Evolutionary conservation across 1,140 invertebrate genomes (phyloP).

Genomic region (Lepidurus apus): DNA sequence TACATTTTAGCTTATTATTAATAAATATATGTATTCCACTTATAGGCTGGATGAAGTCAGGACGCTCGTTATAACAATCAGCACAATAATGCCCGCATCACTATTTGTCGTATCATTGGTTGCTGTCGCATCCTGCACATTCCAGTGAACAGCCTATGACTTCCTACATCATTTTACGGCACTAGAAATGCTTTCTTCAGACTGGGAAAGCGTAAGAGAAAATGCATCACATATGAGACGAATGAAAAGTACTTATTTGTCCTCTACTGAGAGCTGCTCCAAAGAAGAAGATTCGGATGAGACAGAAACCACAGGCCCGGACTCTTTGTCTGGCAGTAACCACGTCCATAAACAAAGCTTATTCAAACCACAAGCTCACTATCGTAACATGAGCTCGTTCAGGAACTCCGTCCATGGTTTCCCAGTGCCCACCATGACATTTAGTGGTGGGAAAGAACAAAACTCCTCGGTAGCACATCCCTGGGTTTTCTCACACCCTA

Average conservation of each 20-base stretch:
- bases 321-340: background rate
- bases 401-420: slow-evolving; percentile 6
- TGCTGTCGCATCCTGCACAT: background rate
- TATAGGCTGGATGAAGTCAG: too few relatives aligned
- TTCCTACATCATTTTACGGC: background rate
- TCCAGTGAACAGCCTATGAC: background rate
- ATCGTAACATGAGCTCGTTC: background rate
- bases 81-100: too few relatives aligned
- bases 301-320: background rate
- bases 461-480: background rate
- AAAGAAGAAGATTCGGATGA: slow-evolving; percentile 22
- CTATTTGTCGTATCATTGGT: background rate
- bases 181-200: background rate
- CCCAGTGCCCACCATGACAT: background rate
- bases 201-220: background rate
- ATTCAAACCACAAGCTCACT: background rate
- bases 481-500: slow-evolving; percentile 13
- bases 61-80: too few relatives aligned
- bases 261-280: background rate
- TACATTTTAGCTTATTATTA: too few relatives aligned
- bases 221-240: background rate
- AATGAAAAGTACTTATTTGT: background rate
- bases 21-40: too few relatives aligned
- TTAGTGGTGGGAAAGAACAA: background rate
- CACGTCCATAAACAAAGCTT: background rate